Evolutionary conservation across 2,888 invertebrate genomes (phyloP), one percentile per base, ranked within the genome.

Genomic region (Protonemura montana): DNA sequence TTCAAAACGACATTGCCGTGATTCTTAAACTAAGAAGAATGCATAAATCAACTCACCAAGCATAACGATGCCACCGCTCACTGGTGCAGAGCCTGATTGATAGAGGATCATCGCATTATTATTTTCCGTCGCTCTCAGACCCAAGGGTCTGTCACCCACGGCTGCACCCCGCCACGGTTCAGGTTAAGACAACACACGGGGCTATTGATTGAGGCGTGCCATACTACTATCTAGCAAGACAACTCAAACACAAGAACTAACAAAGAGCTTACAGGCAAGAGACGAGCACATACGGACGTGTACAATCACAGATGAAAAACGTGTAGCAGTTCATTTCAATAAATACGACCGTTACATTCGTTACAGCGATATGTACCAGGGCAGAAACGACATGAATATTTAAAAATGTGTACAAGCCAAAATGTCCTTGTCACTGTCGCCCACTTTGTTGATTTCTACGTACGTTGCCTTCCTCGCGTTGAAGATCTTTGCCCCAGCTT

Each of bases 201-300:
- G 29, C 27, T 89, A 89, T 90, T 89, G 90, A 90, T 89, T 89
- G 88, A 89, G 89, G 89, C 83, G 29, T 41, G 80, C 86, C n/a
- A n/a, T n/a, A n/a, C n/a, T n/a, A n/a, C n/a, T n/a, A n/a, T n/a
- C 42, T 87, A 76, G 86, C 41, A 59, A 76, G 76, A 26, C 26
- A 82, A 35, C 29, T 25, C 30, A 59, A 59, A 59, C 59, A 59
- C 59, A 59, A 59, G 59, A 59, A 59, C 59, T 59, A 59, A 59
- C 59, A 59, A 59, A 59, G 16, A 59, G 59, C 59, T 59, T 13
- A 59, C 59, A 59, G 59, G 59, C 59, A 59, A 59, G 59, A 59
- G 59, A 21, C 21, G 16, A 21, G 3, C 59, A 21, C 1, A 59
- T 59, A 13, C 1, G 21, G 3, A 59, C 21, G 59, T 21, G 59